phyloP scores from a whole-genome alignment of 1,140 invertebrate genomes.

The Planococcus citri region DNA sequence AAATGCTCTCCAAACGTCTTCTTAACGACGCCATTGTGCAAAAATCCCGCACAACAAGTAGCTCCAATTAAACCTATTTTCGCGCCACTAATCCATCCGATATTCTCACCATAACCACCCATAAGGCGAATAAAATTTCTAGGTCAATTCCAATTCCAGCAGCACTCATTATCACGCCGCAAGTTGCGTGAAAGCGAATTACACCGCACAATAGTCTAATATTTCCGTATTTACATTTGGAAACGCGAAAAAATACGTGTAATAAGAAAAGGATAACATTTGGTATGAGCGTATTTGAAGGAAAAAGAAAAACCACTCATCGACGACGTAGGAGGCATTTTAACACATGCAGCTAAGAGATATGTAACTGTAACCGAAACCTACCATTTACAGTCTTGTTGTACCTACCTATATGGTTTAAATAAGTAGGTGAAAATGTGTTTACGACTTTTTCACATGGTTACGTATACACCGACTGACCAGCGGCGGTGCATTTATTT shows the following conservation, averaged over 20 bases:
- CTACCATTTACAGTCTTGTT: background rate
- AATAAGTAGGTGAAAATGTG: background rate
- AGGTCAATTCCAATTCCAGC: background rate
- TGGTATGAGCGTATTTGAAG: background rate
- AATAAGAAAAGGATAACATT: background rate
- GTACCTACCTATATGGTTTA: background rate
- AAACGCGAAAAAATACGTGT: too few species aligned
- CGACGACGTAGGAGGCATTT: too few species aligned
- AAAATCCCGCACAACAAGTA: too few species aligned
- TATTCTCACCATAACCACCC: too few species aligned
- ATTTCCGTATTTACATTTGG: conserved; percentile 2
- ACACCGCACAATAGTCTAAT: background rate
- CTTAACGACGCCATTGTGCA: too few species aligned
- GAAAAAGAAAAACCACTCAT: background rate
- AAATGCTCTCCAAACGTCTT: too few species aligned
- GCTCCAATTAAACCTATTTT: too few species aligned
- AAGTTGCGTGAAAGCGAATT: background rate
- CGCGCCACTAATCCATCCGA: too few species aligned
- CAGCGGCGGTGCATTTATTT: too few species aligned
- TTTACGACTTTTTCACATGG: background rate
- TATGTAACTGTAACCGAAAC: background rate
- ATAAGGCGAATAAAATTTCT: background rate
- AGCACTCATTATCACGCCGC: background rate
- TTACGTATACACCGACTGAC: too few species aligned
- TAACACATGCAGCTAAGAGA: background rate